phyloP scores from a whole-genome alignment of 2,797 vertebrate genomes.

The Furcifer pardalis region DNA sequence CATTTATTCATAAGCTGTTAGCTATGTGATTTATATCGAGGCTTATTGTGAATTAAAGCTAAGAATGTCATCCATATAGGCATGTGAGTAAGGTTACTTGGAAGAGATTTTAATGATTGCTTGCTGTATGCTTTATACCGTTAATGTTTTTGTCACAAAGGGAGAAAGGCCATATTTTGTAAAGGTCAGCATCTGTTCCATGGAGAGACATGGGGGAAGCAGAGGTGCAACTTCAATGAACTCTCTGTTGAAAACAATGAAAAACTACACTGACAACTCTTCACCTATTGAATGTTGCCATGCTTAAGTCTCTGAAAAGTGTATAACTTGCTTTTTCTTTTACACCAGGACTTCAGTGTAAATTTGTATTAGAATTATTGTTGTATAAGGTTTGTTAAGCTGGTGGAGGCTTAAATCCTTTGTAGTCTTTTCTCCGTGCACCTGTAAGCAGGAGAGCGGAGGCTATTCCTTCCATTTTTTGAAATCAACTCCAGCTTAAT shows the following conservation, averaged over 20 bases:
- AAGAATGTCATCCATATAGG: conserved; percentile 56
- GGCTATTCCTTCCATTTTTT: background rate
- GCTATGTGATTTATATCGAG: conserved; percentile 59
- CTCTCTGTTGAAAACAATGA: too few relatives aligned
- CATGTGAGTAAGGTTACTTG: conserved; percentile 54
- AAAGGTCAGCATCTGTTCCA: background rate
- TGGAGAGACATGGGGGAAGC: background rate
- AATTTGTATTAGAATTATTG: background rate
- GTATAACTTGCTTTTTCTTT: background rate
- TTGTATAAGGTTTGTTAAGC: background rate
- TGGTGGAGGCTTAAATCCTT: background rate
- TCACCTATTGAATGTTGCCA: background rate
- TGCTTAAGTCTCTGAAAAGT: background rate
- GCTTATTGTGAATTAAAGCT: conserved; percentile 61
- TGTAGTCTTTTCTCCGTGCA: too few relatives aligned
- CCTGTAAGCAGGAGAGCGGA: background rate
- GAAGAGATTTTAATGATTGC: conserved; percentile 52
- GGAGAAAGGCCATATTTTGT: background rate
- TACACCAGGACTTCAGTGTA: background rate
- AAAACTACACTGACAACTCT: background rate
- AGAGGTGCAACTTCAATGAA: background rate
- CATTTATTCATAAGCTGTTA: conserved; percentile 56
- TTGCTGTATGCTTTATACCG: conserved; percentile 35
- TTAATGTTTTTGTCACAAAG: background rate
- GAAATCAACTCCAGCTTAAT: background rate